Evolutionary conservation across 1,140 invertebrate genomes (phyloP).

Genomic region (Psix sp.): DNA sequence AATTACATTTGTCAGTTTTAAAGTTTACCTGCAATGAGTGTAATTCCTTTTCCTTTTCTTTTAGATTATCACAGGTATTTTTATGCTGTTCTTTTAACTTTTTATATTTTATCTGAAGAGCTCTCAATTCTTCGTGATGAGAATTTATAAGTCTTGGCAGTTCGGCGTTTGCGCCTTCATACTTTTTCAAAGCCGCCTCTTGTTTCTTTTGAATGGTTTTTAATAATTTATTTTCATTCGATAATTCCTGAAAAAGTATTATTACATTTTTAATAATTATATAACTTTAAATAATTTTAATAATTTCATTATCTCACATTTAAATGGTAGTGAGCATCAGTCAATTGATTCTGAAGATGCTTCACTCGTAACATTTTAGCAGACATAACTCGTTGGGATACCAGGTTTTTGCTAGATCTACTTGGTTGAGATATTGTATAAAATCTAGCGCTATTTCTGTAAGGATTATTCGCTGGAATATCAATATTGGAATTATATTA

Average conservation of each 20-base stretch:
- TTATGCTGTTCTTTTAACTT: constrained; percentile 81
- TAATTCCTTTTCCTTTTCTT: constrained; percentile 82
- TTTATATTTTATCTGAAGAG: constrained; percentile 83
- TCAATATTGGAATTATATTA: background rate
- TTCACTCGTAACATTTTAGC: constrained; percentile 85
- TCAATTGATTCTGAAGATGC: constrained; percentile 86
- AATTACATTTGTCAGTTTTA: background rate
- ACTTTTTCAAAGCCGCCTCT: constrained; percentile 83
- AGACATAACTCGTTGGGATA: constrained; percentile 84
- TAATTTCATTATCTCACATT: constrained; percentile 77
- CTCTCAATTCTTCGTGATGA: constrained; percentile 85
- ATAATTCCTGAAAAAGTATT: constrained; percentile 78
- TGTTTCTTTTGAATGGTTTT: constrained; percentile 86
- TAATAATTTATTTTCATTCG: constrained; percentile 85
- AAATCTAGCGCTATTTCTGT: constrained; percentile 70
- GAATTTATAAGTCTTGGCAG: constrained; percentile 83
- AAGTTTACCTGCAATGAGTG: constrained; percentile 78
- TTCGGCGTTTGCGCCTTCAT: constrained; percentile 86
- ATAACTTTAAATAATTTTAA: background rate
- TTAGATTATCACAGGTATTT: constrained; percentile 80
- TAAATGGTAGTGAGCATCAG: constrained; percentile 86
- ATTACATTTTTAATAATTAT: constrained; percentile 2
- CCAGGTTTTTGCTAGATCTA: constrained; percentile 73
- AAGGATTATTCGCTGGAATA: constrained; percentile 67
- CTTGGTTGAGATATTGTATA: constrained; percentile 64